Conservation (phyloP, 2,888 invertebrate genomes). For the Scaptodrosophila latifasciaeformis region DNA sequence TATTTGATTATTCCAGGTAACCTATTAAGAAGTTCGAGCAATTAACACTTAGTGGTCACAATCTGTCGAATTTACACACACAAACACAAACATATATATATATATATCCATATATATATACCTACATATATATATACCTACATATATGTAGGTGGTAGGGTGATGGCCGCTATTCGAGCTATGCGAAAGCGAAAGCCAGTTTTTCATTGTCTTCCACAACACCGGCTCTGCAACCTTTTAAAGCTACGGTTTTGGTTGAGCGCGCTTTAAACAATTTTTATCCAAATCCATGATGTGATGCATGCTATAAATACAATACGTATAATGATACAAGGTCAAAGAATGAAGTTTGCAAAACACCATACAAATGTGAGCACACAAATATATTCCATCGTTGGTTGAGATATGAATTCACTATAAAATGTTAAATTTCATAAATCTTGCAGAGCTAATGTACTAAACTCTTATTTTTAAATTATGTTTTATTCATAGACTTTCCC, state of each 20-base stretch:
- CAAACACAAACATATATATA: not conserved
- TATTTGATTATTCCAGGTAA: too few species aligned
- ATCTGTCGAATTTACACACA: not conserved
- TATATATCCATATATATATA: not conserved
- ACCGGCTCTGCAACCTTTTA: not conserved
- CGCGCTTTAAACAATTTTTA: not conserved
- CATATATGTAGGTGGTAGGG: not conserved
- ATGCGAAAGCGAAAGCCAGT: conserved; percentile 27
- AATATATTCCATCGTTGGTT: not conserved
- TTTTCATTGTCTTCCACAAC: not conserved
- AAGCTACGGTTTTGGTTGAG: not conserved
- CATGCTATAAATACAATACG: too few species aligned
- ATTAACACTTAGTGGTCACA: too few species aligned
- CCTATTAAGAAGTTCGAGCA: too few species aligned
- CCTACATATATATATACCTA: not conserved
- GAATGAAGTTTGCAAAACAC: too few species aligned
- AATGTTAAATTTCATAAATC: not conserved
- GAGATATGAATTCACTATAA: not conserved
- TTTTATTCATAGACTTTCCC: conserved; percentile 84
- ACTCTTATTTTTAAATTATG: not conserved
- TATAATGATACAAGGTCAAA: not conserved
- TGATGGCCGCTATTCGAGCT: conserved; percentile 3
- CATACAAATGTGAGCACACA: not conserved
- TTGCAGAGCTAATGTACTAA: too few species aligned
- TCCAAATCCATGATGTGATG: not conserved